These are phyloP conservation scores for Drosophila pseudotakahashii DNA, from an alignment of 2,888 invertebrate species.

Conservation along the genomic window DNA sequence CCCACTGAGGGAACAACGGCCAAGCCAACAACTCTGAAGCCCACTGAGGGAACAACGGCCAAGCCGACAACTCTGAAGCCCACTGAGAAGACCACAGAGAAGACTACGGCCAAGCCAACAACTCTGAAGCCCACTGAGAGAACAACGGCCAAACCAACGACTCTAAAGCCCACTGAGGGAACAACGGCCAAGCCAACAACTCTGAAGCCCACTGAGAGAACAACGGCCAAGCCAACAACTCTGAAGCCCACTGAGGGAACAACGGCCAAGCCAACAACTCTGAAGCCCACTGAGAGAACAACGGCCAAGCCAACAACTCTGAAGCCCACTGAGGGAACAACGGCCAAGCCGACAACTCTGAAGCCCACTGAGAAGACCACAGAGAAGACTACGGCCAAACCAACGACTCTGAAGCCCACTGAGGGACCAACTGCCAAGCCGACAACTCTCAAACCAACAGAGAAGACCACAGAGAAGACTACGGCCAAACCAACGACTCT, in stretches of 20 bases:
- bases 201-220: neutral
- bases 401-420: constrained; percentile 2
- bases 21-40: neutral
- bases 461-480: neutral
- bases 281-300: neutral
- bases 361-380: constrained; percentile 6
- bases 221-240: too few relatives aligned
- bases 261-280: neutral
- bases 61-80: neutral
- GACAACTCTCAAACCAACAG: too few relatives aligned
- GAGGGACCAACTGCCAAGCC: neutral
- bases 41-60: neutral
- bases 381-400: neutral
- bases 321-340: neutral
- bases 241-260: too few relatives aligned
- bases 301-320: neutral
- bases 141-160: neutral
- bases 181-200: neutral
- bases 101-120: neutral
- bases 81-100: neutral
- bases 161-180: neutral
- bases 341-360: neutral
- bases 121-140: neutral
- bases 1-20: neutral
- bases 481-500: constrained; percentile 1